A percentile compares a stretch with the other conserved stretches of the same genome.
Conservation (phyloP, 2,888 invertebrate species). For the Oeneis ivallda region DNA sequence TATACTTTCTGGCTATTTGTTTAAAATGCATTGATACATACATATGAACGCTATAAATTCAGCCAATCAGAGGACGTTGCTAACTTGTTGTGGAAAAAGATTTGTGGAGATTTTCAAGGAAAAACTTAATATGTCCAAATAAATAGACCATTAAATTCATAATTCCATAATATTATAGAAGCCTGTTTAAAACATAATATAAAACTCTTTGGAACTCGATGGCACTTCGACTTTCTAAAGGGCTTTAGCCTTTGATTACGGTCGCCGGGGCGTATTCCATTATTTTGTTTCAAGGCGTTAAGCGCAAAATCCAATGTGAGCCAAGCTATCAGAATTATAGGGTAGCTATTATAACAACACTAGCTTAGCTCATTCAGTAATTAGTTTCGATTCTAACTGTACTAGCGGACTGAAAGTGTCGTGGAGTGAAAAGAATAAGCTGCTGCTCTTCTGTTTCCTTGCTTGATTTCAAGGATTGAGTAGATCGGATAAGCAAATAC, state of each 20-base stretch:
- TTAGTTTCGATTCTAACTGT: too few relatives aligned
- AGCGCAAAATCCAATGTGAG: not conserved
- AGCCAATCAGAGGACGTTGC: too few relatives aligned
- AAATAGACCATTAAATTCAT: constrained; percentile 10
- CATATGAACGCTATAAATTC: too few relatives aligned
- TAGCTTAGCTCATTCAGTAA: not conserved
- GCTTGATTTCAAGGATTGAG: too few relatives aligned
- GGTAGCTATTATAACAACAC: too few relatives aligned
- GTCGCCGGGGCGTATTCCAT: constrained; percentile 26
- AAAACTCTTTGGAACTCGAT: constrained; percentile 19
- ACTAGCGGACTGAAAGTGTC: not conserved
- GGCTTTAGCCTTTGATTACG: constrained; percentile 30
- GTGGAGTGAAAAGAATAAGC: not conserved
- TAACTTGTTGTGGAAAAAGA: too few relatives aligned
- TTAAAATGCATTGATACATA: too few relatives aligned
- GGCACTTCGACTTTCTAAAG: constrained; percentile 11
- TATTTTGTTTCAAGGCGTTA: constrained; percentile 25
- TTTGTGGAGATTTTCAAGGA: too few relatives aligned
- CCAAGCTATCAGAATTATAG: not conserved
- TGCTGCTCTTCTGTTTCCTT: too few relatives aligned
- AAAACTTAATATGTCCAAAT: not conserved
- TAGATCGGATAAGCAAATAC: too few relatives aligned
- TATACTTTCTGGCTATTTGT: too few relatives aligned
- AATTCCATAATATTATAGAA: constrained; percentile 4
- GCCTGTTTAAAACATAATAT: constrained; percentile 21